phyloP scores from a whole-genome alignment of 2,113 vertebrate genomes.

The Halcyon senegalensis region DNA sequence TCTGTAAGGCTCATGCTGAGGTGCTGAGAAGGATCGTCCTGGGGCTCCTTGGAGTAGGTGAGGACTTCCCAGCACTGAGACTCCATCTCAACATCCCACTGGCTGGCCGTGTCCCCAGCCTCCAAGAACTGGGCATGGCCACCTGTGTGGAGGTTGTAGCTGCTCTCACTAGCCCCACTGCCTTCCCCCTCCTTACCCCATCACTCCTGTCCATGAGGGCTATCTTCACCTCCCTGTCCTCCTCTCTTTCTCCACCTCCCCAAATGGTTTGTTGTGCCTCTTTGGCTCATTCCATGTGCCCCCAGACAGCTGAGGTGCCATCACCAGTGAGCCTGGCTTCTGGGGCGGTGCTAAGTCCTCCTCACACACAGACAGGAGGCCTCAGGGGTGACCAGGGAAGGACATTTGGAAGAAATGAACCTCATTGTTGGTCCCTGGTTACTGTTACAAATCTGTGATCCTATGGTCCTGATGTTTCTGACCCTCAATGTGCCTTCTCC shows the following conservation, averaged over 20 bases:
- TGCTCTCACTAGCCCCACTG: neutral
- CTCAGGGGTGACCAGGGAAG: neutral
- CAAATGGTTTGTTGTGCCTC: neutral
- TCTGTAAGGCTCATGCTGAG: slow-evolving; percentile 52
- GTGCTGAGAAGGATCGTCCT: neutral
- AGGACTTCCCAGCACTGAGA: neutral
- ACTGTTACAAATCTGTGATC: fast-evolving
- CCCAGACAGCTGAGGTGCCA: neutral
- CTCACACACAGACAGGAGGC: fast-evolving
- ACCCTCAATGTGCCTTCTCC: neutral
- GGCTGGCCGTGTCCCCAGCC: neutral
- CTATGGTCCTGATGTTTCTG: neutral
- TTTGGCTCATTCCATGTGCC: neutral
- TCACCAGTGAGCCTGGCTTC: neutral
- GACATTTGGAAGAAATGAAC: neutral
- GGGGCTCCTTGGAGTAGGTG: slow-evolving; percentile 73
- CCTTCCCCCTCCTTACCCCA: neutral
- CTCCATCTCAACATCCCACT: neutral
- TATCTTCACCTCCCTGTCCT: neutral
- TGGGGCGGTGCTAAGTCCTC: neutral
- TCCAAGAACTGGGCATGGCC: neutral
- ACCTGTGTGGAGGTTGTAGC: neutral
- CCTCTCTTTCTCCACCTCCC: neutral
- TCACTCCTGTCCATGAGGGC: neutral
- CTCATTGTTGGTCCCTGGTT: neutral